Evolutionary conservation across 2,113 vertebrate genomes (phyloP).

Genomic region (Geococcyx californianus): DNA sequence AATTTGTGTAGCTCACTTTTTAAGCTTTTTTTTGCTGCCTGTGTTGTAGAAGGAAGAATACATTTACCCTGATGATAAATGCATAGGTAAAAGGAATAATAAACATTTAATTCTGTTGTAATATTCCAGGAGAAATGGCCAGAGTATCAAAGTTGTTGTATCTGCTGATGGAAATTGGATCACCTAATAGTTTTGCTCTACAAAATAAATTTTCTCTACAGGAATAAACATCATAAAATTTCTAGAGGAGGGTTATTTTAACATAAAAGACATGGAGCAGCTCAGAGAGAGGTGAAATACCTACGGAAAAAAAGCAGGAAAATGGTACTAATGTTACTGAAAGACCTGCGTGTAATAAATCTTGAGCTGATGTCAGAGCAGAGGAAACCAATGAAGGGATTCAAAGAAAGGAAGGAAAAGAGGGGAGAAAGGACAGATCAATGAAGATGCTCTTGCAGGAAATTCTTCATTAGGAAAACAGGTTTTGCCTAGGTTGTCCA

Average conservation of each 20-base stretch:
- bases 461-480: background rate
- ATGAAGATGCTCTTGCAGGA: background rate
- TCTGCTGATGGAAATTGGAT: background rate
- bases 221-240: background rate
- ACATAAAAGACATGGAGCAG: background rate
- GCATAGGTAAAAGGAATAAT: background rate
- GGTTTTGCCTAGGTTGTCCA: background rate
- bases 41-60: background rate
- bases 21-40: background rate
- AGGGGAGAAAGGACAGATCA: background rate
- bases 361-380: background rate
- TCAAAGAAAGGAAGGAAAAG: background rate
- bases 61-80: background rate
- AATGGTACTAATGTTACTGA: background rate
- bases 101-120: background rate
- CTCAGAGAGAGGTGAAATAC: background rate
- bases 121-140: background rate
- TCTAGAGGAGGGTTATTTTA: background rate
- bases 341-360: background rate
- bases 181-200: background rate
- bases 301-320: background rate
- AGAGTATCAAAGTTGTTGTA: background rate
- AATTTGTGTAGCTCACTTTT: background rate
- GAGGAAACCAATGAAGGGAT: background rate
- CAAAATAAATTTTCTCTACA: background rate